Conservation (phyloP, 1,140 invertebrate species). For the Drosophila subpulchrella region DNA sequence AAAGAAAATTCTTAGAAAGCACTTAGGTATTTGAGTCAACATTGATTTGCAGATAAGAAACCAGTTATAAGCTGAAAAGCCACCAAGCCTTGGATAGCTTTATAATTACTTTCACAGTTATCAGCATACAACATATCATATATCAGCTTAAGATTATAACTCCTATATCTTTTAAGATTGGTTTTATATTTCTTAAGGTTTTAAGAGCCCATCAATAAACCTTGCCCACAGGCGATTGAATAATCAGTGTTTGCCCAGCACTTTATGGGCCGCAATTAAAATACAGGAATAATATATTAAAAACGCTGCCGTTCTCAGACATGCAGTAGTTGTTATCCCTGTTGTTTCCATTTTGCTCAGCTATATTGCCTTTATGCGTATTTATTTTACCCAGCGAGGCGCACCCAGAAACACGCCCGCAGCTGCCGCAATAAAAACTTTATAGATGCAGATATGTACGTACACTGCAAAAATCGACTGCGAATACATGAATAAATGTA, state of each 20-base stretch:
- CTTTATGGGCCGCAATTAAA: conserved; percentile 51
- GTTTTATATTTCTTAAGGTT: background rate
- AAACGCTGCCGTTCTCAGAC: conserved; percentile 23
- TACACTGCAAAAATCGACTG: conserved; percentile 49
- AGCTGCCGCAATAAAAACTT: conserved; percentile 73
- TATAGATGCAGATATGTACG: conserved; percentile 58
- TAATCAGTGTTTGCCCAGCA: conserved; percentile 25
- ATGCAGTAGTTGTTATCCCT: conserved; percentile 35
- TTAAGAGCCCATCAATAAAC: background rate
- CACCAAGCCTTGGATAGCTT: background rate
- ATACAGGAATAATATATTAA: conserved; percentile 42
- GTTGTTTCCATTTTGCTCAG: conserved; percentile 29
- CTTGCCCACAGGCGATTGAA: conserved; percentile 22
- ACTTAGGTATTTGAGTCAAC: conserved; percentile 3
- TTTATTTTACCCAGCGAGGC: conserved; percentile 64
- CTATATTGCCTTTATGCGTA: conserved; percentile 44
- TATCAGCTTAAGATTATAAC: background rate
- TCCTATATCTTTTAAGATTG: background rate
- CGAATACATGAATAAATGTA: conserved; percentile 34
- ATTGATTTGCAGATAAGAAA: conserved; percentile 15
- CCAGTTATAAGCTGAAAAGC: conserved; percentile 3
- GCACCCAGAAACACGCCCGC: conserved; percentile 77
- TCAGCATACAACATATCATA: background rate
- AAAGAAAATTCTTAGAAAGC: conserved; percentile 29
- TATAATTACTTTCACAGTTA: background rate